Conservation (phyloP, 2,797 vertebrate species). For the Muscicapa comitata region DNA sequence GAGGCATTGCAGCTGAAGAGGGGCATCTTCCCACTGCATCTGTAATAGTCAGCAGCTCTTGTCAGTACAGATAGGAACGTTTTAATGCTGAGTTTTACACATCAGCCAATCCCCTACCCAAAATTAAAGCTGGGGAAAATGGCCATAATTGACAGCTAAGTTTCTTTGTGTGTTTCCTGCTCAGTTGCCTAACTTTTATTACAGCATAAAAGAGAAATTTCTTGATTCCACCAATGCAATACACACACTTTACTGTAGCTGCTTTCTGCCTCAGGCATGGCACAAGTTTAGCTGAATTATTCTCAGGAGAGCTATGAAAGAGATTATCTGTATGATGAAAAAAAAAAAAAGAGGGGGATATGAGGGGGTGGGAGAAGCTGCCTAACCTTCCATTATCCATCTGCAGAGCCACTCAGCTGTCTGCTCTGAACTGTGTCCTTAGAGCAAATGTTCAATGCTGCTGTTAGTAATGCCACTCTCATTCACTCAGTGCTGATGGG, state of each 20-base stretch:
- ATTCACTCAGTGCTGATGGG: background rate
- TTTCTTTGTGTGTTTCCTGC: background rate
- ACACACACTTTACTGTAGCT: background rate
- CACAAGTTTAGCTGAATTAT: background rate
- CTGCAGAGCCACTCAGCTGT: background rate
- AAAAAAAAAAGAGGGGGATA: fast-evolving
- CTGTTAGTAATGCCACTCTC: background rate
- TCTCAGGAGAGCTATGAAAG: background rate
- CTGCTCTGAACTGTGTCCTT: background rate
- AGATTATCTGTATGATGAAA: background rate
- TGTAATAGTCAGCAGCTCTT: background rate
- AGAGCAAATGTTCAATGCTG: background rate
- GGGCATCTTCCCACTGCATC: background rate
- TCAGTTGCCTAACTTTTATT: background rate
- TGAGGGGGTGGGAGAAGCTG: background rate
- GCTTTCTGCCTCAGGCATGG: background rate
- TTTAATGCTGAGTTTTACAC: background rate
- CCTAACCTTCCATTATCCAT: background rate
- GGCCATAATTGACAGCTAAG: background rate
- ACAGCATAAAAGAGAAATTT: background rate
- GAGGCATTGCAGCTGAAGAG: background rate
- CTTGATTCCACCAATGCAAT: background rate
- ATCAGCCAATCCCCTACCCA: background rate
- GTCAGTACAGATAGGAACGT: background rate
- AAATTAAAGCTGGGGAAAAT: background rate